Evolutionary conservation across 1,140 invertebrate genomes (phyloP).

Genomic region (Saxidomus purpurata): DNA sequence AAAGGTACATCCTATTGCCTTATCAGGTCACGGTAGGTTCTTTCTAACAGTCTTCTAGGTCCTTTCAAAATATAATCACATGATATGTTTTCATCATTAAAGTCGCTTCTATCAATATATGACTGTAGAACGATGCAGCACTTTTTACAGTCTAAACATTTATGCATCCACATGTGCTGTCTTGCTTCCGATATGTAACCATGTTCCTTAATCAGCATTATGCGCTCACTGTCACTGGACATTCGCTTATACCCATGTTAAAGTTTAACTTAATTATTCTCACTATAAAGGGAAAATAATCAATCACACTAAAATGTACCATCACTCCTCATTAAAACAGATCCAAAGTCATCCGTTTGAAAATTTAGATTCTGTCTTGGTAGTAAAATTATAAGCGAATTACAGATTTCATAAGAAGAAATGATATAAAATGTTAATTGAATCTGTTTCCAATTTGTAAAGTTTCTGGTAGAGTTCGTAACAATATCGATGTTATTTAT

Average conservation of each 20-base stretch:
- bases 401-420: neutral
- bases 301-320: neutral
- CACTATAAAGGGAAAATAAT: neutral
- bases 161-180: neutral
- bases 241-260: neutral
- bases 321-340: neutral
- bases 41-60: neutral
- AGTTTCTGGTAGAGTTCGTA: too few species aligned
- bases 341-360: neutral
- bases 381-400: neutral
- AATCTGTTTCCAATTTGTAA: neutral
- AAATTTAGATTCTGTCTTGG: neutral
- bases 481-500: too few species aligned
- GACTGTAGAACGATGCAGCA: neutral
- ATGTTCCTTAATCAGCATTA: slow-evolving; percentile 6
- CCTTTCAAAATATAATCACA: neutral
- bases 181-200: neutral
- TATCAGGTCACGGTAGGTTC: neutral
- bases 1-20: neutral
- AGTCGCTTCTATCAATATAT: neutral
- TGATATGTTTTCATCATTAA: neutral
- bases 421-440: neutral
- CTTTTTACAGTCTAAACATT: neutral
- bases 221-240: neutral
- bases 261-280: neutral